Evolutionary conservation across 2,113 vertebrate species (phyloP).

Genomic region (Murina feae): DNA sequence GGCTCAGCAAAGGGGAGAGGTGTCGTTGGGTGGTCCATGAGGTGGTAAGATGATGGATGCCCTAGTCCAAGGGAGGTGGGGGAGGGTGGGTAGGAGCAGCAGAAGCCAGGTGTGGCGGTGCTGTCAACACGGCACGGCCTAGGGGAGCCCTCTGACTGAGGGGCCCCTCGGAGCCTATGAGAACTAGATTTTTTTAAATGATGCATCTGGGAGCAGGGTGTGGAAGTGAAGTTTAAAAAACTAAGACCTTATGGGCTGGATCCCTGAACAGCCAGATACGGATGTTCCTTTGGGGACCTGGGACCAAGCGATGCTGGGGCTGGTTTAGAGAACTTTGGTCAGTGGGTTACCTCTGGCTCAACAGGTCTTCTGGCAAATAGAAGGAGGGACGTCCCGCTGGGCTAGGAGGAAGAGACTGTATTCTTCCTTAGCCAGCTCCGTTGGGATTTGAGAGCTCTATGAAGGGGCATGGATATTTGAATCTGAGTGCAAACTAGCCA

Average conservation of each 20-base stretch:
- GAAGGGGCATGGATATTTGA: not conserved
- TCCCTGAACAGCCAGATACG: not conserved
- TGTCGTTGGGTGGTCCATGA: not conserved
- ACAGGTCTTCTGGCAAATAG: not conserved
- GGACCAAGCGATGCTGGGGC: not conserved
- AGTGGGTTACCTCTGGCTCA: not conserved
- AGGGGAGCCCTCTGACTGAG: not conserved
- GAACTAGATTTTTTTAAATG: not conserved
- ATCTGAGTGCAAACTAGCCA: not conserved
- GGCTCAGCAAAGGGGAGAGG: not conserved
- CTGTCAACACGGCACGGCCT: fast-evolving
- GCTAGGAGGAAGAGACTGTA: fast-evolving
- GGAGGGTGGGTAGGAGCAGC: not conserved
- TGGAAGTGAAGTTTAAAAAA: not conserved
- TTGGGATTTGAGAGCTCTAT: fast-evolving
- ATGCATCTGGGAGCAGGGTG: not conserved
- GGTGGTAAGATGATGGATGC: not conserved
- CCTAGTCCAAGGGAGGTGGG: too few species aligned
- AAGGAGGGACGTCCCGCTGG: not conserved
- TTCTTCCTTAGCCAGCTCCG: not conserved
- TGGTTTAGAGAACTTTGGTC: not conserved
- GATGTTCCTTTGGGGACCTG: not conserved
- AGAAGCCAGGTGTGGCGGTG: not conserved
- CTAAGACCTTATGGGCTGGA: not conserved
- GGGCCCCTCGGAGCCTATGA: not conserved